Percentiles rank a stretch among this genome's conserved stretches.
Conservation (phyloP, 2,113 vertebrate genomes). For the Apteryx owenii region DNA sequence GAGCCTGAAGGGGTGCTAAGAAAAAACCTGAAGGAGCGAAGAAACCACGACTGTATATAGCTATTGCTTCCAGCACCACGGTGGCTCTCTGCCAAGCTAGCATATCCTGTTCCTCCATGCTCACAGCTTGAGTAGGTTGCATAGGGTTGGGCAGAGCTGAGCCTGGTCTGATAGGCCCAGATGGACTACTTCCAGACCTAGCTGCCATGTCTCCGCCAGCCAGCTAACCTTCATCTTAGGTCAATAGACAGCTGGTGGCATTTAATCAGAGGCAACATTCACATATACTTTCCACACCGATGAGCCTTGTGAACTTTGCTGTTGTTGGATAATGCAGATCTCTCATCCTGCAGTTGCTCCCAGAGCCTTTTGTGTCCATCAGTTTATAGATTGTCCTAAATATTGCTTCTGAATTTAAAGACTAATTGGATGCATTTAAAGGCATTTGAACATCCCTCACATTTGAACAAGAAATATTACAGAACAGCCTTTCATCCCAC, state of each 20-base stretch:
- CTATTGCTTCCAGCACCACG: not conserved
- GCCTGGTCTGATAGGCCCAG: not conserved
- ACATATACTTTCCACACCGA: not conserved
- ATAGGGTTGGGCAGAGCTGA: not conserved
- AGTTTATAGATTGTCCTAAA: constrained; percentile 14
- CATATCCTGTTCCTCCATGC: not conserved
- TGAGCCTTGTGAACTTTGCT: not conserved
- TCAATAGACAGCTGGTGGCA: not conserved
- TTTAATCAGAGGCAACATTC: constrained; percentile 17
- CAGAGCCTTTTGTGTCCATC: not conserved
- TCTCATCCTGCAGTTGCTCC: not conserved
- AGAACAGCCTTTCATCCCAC: not conserved
- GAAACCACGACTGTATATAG: not conserved
- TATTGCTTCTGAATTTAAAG: constrained; percentile 31
- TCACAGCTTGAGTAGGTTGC: not conserved
- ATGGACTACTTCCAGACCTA: not conserved
- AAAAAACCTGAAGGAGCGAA: not conserved
- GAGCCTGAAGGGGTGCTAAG: not conserved
- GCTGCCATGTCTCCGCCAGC: not conserved
- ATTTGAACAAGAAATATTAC: not conserved
- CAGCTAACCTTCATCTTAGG: not conserved
- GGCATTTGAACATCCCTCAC: not conserved
- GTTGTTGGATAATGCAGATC: not conserved
- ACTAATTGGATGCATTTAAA: not conserved
- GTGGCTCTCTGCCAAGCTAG: not conserved